Evolutionary conservation across 2,797 vertebrate species (phyloP).

Genomic region (Harpagifer antarcticus): DNA sequence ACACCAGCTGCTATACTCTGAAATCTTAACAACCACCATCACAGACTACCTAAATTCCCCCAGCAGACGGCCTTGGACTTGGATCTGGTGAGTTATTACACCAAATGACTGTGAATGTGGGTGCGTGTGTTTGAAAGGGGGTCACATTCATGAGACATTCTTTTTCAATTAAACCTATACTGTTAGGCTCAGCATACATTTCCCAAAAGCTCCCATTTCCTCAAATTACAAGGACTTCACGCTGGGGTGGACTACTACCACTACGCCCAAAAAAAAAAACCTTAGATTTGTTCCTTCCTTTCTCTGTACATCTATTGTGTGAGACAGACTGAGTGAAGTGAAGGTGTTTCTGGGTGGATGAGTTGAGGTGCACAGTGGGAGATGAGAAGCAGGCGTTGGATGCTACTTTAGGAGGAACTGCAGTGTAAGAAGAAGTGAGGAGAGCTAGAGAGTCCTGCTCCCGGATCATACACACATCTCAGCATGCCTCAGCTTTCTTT

Average conservation of each 20-base stretch:
- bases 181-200: conserved; percentile 63
- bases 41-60: conserved; percentile 51
- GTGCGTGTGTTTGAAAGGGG: conserved; percentile 30
- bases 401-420: conserved; percentile 59
- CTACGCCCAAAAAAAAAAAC: conserved; percentile 31
- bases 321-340: conserved; percentile 58
- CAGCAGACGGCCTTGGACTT: conserved; percentile 64
- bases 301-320: conserved; percentile 51
- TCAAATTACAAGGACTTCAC: conserved; percentile 68
- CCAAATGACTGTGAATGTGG: conserved; percentile 60
- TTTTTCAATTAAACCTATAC: conserved; percentile 76
- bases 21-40: conserved; percentile 47
- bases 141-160: conserved; percentile 65
- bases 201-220: conserved; percentile 71
- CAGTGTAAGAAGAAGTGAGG: conserved; percentile 31
- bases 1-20: conserved; percentile 28
- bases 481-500: conserved; percentile 42
- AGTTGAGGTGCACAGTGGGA: conserved; percentile 62
- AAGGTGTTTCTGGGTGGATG: conserved; percentile 69
- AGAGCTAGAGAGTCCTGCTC: conserved; percentile 47
- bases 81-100: conserved; percentile 63
- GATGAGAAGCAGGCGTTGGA: conserved; percentile 61
- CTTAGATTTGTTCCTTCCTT: conserved; percentile 59
- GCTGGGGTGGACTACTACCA: conserved; percentile 46
- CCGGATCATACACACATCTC: conserved; percentile 46